Evolutionary conservation across 2,888 invertebrate genomes (phyloP), one percentile per base, ranked within the genome.

Genomic region (Phrixothrix hirtus): DNA sequence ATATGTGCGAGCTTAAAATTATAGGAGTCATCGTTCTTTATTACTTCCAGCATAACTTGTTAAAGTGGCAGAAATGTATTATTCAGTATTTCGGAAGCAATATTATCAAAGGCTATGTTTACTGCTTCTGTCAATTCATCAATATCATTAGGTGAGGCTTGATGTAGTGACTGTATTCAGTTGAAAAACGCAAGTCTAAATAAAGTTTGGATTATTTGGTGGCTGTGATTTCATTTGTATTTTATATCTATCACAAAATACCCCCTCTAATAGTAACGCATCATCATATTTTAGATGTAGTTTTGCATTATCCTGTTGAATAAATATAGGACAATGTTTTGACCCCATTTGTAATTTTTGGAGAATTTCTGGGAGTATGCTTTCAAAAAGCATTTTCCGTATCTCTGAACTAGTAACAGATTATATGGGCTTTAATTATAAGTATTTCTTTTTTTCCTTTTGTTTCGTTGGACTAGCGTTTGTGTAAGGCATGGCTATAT

Each of bases 381-480:
- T 35, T 35, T 35, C 16, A 17, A 35, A 16, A 5, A 9, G 2
- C 3, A 35, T 35, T 35, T 35, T 35, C 16, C 10, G 14, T 4
- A 31, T 31, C 11, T 31, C 31, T 31, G 10, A 11, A 11, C 13
- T 31, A 31, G 10, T 12, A 31, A 31, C 31, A 12, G 31, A 31
- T 11, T 5, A 2, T 5, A 13, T 31, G 31, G 13, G 10, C 5
- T 47, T 42, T 15, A n/a, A 32, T 47, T 6, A 42, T 25, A 15
- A 47, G 21, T 43, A 32, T 29, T 35, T 35, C 49, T 43, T 13
- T 49, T 12, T 10, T 49, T 49, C 26, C 43, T 48, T 11, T 11
- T 11, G 17, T 29, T 31, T 16, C 31, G 4, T 47, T 31, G 15
- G 26, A 30, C 47, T 12, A 32, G 39, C 21, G 12, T 25, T 47